Evolutionary conservation across 2,113 vertebrate genomes (phyloP).

Genomic region (Gallinago paraguaiae): DNA sequence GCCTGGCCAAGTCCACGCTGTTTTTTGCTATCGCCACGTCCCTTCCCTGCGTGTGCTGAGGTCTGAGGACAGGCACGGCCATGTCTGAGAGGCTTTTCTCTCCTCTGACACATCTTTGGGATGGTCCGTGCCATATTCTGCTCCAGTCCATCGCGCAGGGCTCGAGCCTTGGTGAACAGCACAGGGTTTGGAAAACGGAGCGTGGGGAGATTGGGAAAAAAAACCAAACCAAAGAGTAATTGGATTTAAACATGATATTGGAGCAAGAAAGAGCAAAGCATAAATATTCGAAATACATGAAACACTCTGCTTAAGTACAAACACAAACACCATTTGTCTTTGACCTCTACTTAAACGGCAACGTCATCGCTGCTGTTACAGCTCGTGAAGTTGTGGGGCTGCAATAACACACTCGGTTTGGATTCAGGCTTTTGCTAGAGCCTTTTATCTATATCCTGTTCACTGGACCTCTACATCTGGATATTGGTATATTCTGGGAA

Average conservation of each 20-base stretch:
- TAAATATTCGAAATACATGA: neutral
- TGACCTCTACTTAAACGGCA: neutral
- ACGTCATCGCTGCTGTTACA: neutral
- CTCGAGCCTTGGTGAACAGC: accelerated
- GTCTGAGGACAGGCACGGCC: neutral
- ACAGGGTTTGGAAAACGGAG: accelerated
- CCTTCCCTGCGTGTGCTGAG: neutral
- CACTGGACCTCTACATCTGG: neutral
- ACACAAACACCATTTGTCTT: neutral
- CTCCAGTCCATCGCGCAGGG: neutral
- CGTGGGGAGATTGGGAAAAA: neutral
- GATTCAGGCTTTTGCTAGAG: neutral
- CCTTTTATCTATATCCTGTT: neutral
- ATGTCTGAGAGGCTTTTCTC: neutral
- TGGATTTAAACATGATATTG: neutral
- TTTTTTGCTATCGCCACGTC: neutral
- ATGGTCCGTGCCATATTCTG: accelerated
- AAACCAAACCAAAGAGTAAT: accelerated
- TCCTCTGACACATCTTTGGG: neutral
- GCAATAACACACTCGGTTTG: neutral
- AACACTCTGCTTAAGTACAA: neutral
- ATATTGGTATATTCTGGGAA: neutral
- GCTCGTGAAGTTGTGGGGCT: neutral
- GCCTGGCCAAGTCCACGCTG: neutral
- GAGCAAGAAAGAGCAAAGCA: neutral